Evolutionary conservation across 2,797 vertebrate species (phyloP).

Genomic region (Esox lucius): DNA sequence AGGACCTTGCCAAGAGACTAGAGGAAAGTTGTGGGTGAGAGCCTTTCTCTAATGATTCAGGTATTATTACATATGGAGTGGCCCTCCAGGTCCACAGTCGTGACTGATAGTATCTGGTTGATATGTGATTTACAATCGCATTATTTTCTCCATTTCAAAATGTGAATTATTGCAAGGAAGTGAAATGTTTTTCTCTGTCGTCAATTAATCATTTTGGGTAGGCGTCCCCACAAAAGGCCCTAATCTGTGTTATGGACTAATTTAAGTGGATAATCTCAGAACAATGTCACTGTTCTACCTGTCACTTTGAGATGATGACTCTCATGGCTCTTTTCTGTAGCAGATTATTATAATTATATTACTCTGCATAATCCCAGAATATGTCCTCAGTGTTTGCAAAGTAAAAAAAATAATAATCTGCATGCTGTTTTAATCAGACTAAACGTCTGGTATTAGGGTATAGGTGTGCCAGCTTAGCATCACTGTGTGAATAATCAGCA

Average conservation of each 20-base stretch:
- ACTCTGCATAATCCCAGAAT: conserved; percentile 54
- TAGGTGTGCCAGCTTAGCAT: conserved; percentile 41
- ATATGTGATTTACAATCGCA: no score
- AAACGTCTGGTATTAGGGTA: conserved; percentile 57
- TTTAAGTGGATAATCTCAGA: not conserved
- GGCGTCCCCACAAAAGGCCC: not conserved
- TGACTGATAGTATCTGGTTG: no score
- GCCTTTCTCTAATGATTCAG: no score
- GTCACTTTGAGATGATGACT: not conserved
- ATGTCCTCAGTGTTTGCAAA: conserved; percentile 44
- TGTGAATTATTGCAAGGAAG: no score
- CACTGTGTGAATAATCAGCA: conserved; percentile 31
- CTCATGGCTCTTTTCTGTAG: conserved; percentile 15
- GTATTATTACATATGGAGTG: no score
- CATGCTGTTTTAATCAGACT: conserved; percentile 64
- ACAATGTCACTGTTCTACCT: conserved; percentile 10
- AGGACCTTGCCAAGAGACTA: no score
- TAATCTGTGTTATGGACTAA: not conserved
- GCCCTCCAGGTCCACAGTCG: no score
- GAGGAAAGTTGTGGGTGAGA: no score
- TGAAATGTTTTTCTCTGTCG: no score
- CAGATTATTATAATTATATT: conserved; percentile 44
- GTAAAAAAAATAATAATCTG: conserved; percentile 58
- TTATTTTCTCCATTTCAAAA: no score
- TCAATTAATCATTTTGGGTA: no score